These are phyloP conservation scores for Lemur catta DNA, from an alignment of 2,797 vertebrate species.

Conservation along the genomic window DNA sequence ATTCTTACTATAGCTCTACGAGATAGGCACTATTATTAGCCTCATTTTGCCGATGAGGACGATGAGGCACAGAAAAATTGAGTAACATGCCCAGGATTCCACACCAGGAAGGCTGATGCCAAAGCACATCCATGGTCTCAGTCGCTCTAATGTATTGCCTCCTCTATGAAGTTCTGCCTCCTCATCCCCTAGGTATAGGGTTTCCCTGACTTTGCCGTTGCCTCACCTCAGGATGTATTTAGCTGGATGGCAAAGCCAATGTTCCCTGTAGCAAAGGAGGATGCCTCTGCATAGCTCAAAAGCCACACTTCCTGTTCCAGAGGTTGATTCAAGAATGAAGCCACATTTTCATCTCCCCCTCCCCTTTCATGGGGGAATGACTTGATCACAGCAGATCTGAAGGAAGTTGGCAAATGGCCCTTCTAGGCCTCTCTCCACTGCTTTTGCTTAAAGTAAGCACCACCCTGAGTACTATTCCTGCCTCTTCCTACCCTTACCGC, in stretches of 20 bases:
- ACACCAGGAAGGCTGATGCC: background rate
- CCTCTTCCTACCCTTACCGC: background rate
- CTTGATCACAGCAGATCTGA: slow-evolving; percentile 56
- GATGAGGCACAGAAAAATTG: background rate
- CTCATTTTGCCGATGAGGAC: slow-evolving; percentile 8
- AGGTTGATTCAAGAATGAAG: slow-evolving; percentile 69
- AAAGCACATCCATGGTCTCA: background rate
- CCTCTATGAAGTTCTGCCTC: background rate
- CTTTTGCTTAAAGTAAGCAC: slow-evolving; percentile 49
- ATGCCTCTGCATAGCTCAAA: slow-evolving; percentile 39
- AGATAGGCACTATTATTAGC: background rate
- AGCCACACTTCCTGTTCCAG: slow-evolving; percentile 59
- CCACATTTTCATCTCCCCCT: slow-evolving; percentile 57
- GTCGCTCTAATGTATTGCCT: background rate
- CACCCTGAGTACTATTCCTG: background rate
- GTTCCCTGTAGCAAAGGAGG: slow-evolving; percentile 37
- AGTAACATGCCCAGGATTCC: background rate
- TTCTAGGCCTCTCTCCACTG: slow-evolving; percentile 3
- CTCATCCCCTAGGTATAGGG: background rate
- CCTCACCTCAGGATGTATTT: background rate
- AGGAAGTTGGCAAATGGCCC: slow-evolving; percentile 39
- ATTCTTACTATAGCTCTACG: slow-evolving; percentile 20
- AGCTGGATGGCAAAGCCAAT: slow-evolving; percentile 16
- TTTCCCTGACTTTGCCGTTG: slow-evolving; percentile 4
- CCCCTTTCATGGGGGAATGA: slow-evolving; percentile 45